Base-by-base conservation (phyloP, 2,888 invertebrate species). In the Scaptomyza cyrtandrae region DNA sequence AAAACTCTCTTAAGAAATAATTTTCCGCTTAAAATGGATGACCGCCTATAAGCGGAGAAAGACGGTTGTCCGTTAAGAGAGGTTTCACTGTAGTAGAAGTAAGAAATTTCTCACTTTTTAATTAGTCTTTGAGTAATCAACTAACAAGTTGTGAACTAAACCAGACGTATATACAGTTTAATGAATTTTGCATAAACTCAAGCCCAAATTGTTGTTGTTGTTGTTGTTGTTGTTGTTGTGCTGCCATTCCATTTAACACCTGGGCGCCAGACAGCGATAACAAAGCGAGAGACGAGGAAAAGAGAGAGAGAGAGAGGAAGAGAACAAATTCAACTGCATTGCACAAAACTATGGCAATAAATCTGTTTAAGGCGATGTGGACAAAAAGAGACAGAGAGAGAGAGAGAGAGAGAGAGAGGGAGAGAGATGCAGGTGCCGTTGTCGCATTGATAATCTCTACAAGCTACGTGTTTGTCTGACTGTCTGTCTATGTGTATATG, bases 271-370 rank as follows among this genome's bases (percentile, higher is more conserved):
- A 50, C 73, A 49, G 65, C 35, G 55, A 45, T 46, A 64, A 43
- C 53, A 45, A 59, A 41, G 14, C 2, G 7, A 14, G 39, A 39
- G 39, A 14, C n/a, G 37, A 41, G 7, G 24, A 27, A 29, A 35
- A 13, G 19, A 10, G 11, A 31, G 9, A 11, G 39, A 7, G 1
- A 0, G 29, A 19, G 27, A 19, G 11, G 6, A 16, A 14, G 13
- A n/a, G 29, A 27, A 60, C 27, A 66, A 63, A 65, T 61, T 61
- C 65, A 75, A 72, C 82, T 78, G 80, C 66, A 81, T 53, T 62
- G 59, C 71, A 65, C 62, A 73, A 16, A 76, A 75, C 64, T 73
- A 79, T 63, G 85, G 60, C 65, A 79, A 80, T 80, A 81, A 75
- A 80, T 85, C 76, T 75, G 60, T 65, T 75, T 68, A 66, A 56